Conservation (phyloP, 2,888 invertebrate genomes). For the Phyllotreta cruciferae region DNA sequence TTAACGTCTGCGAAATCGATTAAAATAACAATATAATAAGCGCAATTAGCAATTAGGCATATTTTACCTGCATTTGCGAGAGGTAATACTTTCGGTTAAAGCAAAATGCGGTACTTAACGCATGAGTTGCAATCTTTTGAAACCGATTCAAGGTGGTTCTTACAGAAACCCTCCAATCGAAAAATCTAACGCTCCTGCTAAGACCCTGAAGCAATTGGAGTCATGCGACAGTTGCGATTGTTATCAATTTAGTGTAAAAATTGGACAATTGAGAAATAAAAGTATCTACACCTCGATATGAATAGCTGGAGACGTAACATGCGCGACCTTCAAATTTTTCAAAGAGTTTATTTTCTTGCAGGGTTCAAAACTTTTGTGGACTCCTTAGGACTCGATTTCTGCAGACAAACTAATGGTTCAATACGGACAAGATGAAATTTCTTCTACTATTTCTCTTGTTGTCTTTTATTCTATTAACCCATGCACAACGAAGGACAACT, state of each 20-base stretch:
- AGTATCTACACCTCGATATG: too few relatives aligned
- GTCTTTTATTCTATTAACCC: constrained; percentile 21
- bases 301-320: too few relatives aligned
- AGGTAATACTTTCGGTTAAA: neutral
- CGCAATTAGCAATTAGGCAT: constrained; percentile 6
- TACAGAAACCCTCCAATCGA: neutral
- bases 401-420: constrained; percentile 21
- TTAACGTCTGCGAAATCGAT: constrained; percentile 5
- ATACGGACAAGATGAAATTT: constrained; percentile 30
- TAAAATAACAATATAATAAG: constrained; percentile 17
- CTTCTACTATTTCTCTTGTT: constrained; percentile 29
- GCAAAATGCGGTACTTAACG: neutral
- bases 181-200: neutral
- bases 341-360: constrained; percentile 21
- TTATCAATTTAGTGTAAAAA: neutral
- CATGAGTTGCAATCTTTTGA: constrained; percentile 7
- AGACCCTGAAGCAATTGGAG: constrained; percentile 8
- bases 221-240: neutral
- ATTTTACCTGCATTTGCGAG: constrained; percentile 3
- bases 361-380: constrained; percentile 28
- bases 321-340: too few relatives aligned
- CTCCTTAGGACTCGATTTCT: constrained; percentile 18
- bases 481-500: constrained; percentile 33
- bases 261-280: too few relatives aligned
- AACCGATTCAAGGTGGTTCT: constrained; percentile 12